Conservation (phyloP, 2,888 invertebrate species). For the Acrobasis repandana region DNA sequence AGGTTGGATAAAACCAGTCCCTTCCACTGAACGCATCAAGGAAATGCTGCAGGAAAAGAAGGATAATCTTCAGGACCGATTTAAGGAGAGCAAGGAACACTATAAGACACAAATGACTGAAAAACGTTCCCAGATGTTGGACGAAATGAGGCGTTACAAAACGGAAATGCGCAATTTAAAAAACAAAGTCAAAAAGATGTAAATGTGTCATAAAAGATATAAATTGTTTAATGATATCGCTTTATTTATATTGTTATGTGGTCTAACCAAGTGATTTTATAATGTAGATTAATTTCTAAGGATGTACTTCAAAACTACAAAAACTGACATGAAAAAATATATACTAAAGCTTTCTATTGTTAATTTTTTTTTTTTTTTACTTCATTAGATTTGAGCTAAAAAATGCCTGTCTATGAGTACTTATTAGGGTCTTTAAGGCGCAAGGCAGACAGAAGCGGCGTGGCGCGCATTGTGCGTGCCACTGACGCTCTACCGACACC, state of each 20-base stretch:
- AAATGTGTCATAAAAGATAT: slow-evolving; percentile 27
- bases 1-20: slow-evolving; percentile 93
- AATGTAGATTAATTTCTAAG: slow-evolving; percentile 19
- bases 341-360: slow-evolving; percentile 14
- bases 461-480: too few relatives aligned
- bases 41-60: slow-evolving; percentile 85
- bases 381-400: too few relatives aligned
- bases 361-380: not conserved
- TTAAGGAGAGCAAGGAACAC: slow-evolving; percentile 80
- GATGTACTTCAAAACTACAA: slow-evolving; percentile 26
- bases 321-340: slow-evolving; percentile 25
- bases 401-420: too few relatives aligned
- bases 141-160: slow-evolving; percentile 77
- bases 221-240: not conserved
- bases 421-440: too few relatives aligned
- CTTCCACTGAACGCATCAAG: slow-evolving; percentile 84
- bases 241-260: slow-evolving; percentile 11
- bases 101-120: slow-evolving; percentile 71
- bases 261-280: slow-evolving; percentile 16
- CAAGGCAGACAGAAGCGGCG: too few relatives aligned
- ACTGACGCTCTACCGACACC: too few relatives aligned
- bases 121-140: slow-evolving; percentile 72
- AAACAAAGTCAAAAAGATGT: slow-evolving; percentile 73
- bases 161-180: slow-evolving; percentile 74
- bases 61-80: slow-evolving; percentile 83